These are phyloP conservation scores for Cotesia congregata DNA, from an alignment of 2,888 invertebrate genomes.

Conservation along the genomic window DNA sequence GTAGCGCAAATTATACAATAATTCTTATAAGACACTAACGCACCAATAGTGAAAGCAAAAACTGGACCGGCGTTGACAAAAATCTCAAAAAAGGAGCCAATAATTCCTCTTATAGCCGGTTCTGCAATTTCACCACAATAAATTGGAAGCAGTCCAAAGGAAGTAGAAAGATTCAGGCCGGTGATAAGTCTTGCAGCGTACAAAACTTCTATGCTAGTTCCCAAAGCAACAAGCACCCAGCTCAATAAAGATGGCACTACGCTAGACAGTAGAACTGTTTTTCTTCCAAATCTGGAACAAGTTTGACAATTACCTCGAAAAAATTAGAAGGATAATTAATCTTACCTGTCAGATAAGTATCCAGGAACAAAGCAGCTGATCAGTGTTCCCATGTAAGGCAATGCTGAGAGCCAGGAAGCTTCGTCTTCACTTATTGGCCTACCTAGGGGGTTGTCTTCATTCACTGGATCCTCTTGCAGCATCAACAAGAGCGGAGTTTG, in stretches of 20 bases:
- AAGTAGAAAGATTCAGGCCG: conserved; percentile 78
- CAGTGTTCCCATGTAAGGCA: conserved; percentile 79
- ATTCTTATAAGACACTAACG: conserved; percentile 77
- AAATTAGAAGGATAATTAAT: no score
- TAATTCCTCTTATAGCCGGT: conserved; percentile 83
- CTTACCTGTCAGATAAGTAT: conserved; percentile 73
- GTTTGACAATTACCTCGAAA: neutral
- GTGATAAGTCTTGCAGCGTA: conserved; percentile 74
- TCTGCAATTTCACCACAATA: conserved; percentile 90
- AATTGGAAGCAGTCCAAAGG: conserved; percentile 83
- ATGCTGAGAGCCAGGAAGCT: conserved; percentile 81
- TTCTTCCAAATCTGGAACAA: conserved; percentile 74
- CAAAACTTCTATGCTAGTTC: conserved; percentile 70
- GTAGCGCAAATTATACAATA: conserved; percentile 78
- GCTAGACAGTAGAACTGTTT: conserved; percentile 77
- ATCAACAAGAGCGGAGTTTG: conserved; percentile 69
- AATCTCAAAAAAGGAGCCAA: conserved; percentile 85
- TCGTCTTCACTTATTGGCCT: conserved; percentile 72
- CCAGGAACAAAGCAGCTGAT: conserved; percentile 82
- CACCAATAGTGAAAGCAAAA: conserved; percentile 81
- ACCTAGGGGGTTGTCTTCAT: conserved; percentile 69
- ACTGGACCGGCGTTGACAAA: conserved; percentile 81
- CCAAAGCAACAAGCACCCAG: conserved; percentile 77
- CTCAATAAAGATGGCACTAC: conserved; percentile 78
- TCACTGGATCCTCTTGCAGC: conserved; percentile 39